These are phyloP conservation scores for Rhingia campestris DNA, from an alignment of 2,888 invertebrate genomes.

Conservation along the genomic window DNA sequence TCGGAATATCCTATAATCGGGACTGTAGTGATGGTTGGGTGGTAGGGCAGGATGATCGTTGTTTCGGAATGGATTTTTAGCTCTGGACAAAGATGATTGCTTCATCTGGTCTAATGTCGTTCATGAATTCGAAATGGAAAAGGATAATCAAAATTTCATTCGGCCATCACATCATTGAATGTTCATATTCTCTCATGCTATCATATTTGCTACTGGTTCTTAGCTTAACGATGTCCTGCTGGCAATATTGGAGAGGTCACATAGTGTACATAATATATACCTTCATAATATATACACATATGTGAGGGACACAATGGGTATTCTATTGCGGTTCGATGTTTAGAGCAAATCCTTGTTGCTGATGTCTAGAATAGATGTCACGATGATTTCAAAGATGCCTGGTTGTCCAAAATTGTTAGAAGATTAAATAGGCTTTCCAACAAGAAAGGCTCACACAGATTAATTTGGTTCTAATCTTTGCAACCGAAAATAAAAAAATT, in stretches of 20 bases:
- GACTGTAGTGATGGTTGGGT: too few species aligned
- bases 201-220: constrained; percentile 1
- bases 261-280: background rate
- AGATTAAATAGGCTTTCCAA: constrained; percentile 1
- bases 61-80: constrained; percentile 22
- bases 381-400: constrained; percentile 20
- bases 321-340: constrained; percentile 25
- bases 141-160: constrained; percentile 71
- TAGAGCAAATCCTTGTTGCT: constrained; percentile 50
- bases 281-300: constrained; percentile 1
- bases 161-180: constrained; percentile 59
- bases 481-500: too few species aligned
- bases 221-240: constrained; percentile 43
- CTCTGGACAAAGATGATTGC: constrained; percentile 56
- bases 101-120: constrained; percentile 59
- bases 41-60: background rate
- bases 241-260: constrained; percentile 36
- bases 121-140: constrained; percentile 68
- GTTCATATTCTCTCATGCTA: constrained; percentile 36
- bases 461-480: too few species aligned
- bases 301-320: background rate
- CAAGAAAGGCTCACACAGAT: constrained; percentile 12
- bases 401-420: constrained; percentile 7
- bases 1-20: constrained; percentile 14
- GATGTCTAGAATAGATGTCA: background rate